Evolutionary conservation across 2,888 invertebrate genomes (phyloP), one percentile per base, ranked within the genome.

Genomic region (Hypsopygia costalis): DNA sequence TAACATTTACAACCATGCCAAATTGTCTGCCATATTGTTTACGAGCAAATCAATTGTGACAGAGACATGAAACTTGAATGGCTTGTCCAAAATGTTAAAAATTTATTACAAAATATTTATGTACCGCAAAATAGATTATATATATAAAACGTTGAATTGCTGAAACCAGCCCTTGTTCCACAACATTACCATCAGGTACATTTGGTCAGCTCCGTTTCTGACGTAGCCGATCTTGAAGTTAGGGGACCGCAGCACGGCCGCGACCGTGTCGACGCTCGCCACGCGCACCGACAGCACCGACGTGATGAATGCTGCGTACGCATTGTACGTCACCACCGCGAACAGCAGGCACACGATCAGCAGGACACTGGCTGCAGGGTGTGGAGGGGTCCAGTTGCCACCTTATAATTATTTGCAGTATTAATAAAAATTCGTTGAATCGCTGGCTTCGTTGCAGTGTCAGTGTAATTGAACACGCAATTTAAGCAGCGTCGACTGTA

Each of bases 241-340:
- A 10, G 91, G 89, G 3, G 89, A 86, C 34, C 75, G 69, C 1
- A 92, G 68, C 1, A 93, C 88, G 35, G 92, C 92, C 0, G 88
- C 78, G 1, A 92, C 83, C 1, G 90, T 91, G 40, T 88, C 90
- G 10, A 93, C 91, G 36, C 80, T 86, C 21, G 86, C 85, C 0
- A 90, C 89, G 36, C 92, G 85, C 0, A 92, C 91, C 0, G 92
- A 92, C 37, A 93, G 66, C 31, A 92, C 91, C 0, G 93, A 92
- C 0, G 92, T 93, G 36, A 93, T 92, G 54, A 92, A 92, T 0
- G 92, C 92, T 0, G 92, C 92, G 52, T 92, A 93, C 0, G 92
- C 90, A 55, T 92, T 93, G 63, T 92, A 92, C 4, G 90, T 92
- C 6, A 93, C 87, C 43, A 92, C 74, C 0, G 91, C 91, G 54